Evolutionary conservation across 64 coral and sea anemone genomes (phyloP).

Genomic region (Trachythela sp.): DNA sequence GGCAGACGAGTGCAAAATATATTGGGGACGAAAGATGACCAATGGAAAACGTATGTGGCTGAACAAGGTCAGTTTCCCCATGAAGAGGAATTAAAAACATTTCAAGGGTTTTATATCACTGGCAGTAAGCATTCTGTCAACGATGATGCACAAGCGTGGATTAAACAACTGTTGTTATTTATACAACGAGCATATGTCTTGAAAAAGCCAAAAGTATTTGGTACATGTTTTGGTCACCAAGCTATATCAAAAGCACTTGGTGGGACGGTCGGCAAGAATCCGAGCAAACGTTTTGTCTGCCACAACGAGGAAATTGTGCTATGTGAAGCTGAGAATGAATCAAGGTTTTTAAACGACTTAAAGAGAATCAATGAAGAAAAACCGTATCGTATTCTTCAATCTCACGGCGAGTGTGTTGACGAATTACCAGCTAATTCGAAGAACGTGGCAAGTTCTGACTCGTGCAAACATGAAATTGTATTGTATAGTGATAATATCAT

Average conservation of each 20-base stretch:
- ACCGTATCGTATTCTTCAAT: conserved; percentile 51
- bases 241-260: conserved; percentile 62
- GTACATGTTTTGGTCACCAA: conserved; percentile 73
- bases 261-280: conserved; percentile 49
- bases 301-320: conserved; percentile 50
- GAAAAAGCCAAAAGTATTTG: conserved; percentile 50
- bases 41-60: conserved; percentile 54
- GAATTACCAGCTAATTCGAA: conserved; percentile 51
- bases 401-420: conserved; percentile 65
- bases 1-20: conserved; percentile 35
- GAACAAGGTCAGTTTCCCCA: conserved; percentile 38
- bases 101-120: conserved; percentile 53
- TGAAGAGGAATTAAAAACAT: conserved; percentile 49
- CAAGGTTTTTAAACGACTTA: conserved; percentile 25
- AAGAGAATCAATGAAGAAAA: conserved; percentile 49
- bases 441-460: conserved; percentile 58
- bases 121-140: conserved; percentile 64
- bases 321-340: conserved; percentile 36
- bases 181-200: not conserved
- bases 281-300: conserved; percentile 50
- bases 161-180: conserved; percentile 36
- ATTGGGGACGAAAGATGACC: not conserved
- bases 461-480: conserved; percentile 59
- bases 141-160: conserved; percentile 37
- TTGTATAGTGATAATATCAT: conserved; percentile 43